A percentile compares a stretch with the other conserved stretches of the same genome.
Conservation (phyloP, 2,113 vertebrate genomes). For the Merops nubicus region DNA sequence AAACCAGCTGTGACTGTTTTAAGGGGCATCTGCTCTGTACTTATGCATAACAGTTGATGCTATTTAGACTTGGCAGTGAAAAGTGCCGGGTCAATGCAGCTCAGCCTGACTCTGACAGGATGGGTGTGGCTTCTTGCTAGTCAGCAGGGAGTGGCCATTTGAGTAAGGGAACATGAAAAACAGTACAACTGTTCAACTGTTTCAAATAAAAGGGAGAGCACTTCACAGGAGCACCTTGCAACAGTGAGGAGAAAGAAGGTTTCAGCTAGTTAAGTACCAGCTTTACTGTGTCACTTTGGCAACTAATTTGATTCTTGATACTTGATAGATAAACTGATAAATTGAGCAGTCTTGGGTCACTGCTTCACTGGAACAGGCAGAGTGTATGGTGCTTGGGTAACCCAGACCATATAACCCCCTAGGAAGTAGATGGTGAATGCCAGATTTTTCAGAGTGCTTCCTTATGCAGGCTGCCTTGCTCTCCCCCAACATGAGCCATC, state of each 20-base stretch:
- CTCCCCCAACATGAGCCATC: not conserved
- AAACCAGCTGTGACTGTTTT: slow-evolving; percentile 25
- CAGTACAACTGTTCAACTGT: not conserved
- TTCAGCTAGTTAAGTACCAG: not conserved
- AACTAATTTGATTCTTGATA: not conserved
- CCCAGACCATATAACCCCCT: not conserved
- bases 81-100: not conserved
- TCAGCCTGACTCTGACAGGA: not conserved
- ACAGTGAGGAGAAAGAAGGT: not conserved
- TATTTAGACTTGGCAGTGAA: not conserved
- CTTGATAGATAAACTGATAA: not conserved
- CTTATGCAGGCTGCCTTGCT: not conserved
- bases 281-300: not conserved
- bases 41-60: not conserved
- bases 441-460: not conserved
- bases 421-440: not conserved
- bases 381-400: not conserved
- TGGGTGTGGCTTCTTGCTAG: not conserved
- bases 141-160: not conserved
- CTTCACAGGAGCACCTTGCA: not conserved
- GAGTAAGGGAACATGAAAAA: not conserved
- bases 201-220: not conserved
- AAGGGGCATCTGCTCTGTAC: slow-evolving; percentile 5
- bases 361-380: not conserved
- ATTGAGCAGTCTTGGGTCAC: not conserved